Evolutionary conservation across 2,797 vertebrate species (phyloP), one percentile per base, ranked within the genome.

Genomic region (Falco novaeseelandiae): DNA sequence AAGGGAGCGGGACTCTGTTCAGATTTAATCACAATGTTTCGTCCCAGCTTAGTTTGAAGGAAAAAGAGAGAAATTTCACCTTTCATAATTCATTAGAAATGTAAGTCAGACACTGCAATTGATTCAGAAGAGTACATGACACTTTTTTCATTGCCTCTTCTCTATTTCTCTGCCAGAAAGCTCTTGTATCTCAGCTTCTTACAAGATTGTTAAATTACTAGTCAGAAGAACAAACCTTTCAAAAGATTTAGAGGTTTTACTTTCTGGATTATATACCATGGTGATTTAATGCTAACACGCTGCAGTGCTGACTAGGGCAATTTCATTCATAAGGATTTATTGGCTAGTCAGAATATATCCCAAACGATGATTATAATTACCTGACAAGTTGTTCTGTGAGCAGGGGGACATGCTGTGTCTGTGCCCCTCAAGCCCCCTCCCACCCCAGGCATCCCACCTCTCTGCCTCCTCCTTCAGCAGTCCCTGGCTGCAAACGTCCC

Each of bases 41-140:
- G 63, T 89, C 38, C n/a, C 13, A 51, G 42, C n/a, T 62, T 83
- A 65, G 49, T 49, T 73, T 91, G 58, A 92, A 91, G 36, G 32
- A 62, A 84, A 94, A 82, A 49, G 29, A 71, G 27, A 90, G 40
- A 83, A 87, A 55, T 67, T 65, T 87, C 59, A 77, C 42, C 25
- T 96, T 93, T 83, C 74, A 72, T 90, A 93, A 91, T 90, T 96
- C 61, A 91, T 95, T 94, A 81, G 65, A 81, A 83, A 90, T 7
- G 2, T 62, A 79, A 88, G 77, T 76, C 78, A 86, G 82, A 92
- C 19, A 23, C 25, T 76, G 81, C 84, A 71, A 74, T 81, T 67
- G 78, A 88, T 83, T 83, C 80, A 94, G 66, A 89, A 63, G 72
- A 80, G 70, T 70, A 71, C 40, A 61, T 81, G 87, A 77, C 54